Base-by-base conservation (phyloP, 1,140 invertebrate species). In the Ceratitis capitata region DNA sequence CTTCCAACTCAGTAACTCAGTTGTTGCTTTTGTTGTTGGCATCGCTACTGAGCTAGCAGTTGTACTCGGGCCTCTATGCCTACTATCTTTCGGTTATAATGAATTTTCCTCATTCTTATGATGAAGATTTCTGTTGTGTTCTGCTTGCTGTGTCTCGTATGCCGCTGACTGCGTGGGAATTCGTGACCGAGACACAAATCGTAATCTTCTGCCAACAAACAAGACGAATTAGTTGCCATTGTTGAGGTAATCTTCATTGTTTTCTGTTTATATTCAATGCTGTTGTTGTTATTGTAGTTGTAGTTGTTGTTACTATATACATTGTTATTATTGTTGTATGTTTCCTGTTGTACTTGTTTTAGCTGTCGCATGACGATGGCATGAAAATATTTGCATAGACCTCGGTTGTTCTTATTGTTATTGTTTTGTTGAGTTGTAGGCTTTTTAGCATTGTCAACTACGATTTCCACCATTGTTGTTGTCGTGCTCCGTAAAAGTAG, bases 161-260 rank as follows among this genome's bases (percentile, higher is more conserved):
- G 69, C 1, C 69, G 69, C 9, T 78, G 69, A 78, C 69, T 78
- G 69, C 69, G 69, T 78, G 69, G 69, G 69, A 78, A 78, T 78
- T 78, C 69, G 69, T 78, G 69, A 78, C 69, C 69, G 39, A 78
- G 69, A 78, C 69, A 78, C 39, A 45, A 78, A 78, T 78, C 69
- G 35, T 78, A 78, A 78, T 78, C 69, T 78, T 78, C 69, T 26
- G 69, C 69, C 69, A 78, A 78, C 39, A 78, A 78, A 78, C 69
- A 78, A 78, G 69, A 78, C 69, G 69, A 78, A 78, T 78, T 78
- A 78, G 69, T 78, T 78, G n/a, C 69, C 69, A 78, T 78, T 78
- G 69, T 78, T 78, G 39, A 78, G 39, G 39, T 78, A 78, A 45
- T 78, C 69, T 6, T 78, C 39, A 45, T 78, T 78, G 69, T 47